Percentiles rank a stretch among this genome's conserved stretches.
phyloP scores from a whole-genome alignment of 1,140 invertebrate genomes.

The Drosophila ogumai region DNA sequence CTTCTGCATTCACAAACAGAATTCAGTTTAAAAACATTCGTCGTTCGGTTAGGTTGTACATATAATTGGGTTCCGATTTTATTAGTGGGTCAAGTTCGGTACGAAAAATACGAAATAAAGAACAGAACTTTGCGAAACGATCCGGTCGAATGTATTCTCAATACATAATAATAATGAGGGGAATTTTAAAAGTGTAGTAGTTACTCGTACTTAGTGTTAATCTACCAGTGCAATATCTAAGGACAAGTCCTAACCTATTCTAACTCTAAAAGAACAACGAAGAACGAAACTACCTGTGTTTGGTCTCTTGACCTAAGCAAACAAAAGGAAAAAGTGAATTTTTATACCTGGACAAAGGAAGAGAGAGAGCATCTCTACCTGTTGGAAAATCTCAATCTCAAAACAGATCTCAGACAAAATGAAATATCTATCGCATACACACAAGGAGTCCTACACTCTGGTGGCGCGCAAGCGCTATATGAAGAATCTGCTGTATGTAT shows the following conservation, averaged over 20 bases:
- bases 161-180: slow-evolving; percentile 6
- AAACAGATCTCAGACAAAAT: slow-evolving; percentile 79
- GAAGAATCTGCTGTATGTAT: slow-evolving; percentile 86
- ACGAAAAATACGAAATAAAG: slow-evolving; percentile 43
- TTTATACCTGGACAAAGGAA: slow-evolving; percentile 42
- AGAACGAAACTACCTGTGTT: slow-evolving; percentile 59
- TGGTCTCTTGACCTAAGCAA: slow-evolving; percentile 63
- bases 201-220: slow-evolving; percentile 47
- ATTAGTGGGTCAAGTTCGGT: slow-evolving; percentile 37
- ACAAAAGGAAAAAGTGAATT: slow-evolving; percentile 42
- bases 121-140: slow-evolving; percentile 21
- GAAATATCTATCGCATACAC: slow-evolving; percentile 85
- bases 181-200: slow-evolving; percentile 20
- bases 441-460: slow-evolving; percentile 86
- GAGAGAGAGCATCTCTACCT: slow-evolving; percentile 47
- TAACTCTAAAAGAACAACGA: slow-evolving; percentile 19
- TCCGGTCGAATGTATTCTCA: slow-evolving; percentile 30
- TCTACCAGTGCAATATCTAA: slow-evolving; percentile 58
- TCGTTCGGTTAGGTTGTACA: slow-evolving; percentile 70
- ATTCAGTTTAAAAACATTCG: slow-evolving; percentile 60
- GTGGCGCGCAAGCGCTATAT: slow-evolving; percentile 86
- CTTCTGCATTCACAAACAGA: slow-evolving; percentile 6
- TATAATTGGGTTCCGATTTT: slow-evolving; percentile 40
- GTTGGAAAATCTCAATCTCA: slow-evolving; percentile 30
- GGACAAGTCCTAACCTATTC: slow-evolving; percentile 42